Percentiles rank a stretch among this genome's conserved stretches.
These are phyloP conservation scores for Sebastes taczanowskii DNA, from an alignment of 2,797 vertebrate species.

Conservation along the genomic window DNA sequence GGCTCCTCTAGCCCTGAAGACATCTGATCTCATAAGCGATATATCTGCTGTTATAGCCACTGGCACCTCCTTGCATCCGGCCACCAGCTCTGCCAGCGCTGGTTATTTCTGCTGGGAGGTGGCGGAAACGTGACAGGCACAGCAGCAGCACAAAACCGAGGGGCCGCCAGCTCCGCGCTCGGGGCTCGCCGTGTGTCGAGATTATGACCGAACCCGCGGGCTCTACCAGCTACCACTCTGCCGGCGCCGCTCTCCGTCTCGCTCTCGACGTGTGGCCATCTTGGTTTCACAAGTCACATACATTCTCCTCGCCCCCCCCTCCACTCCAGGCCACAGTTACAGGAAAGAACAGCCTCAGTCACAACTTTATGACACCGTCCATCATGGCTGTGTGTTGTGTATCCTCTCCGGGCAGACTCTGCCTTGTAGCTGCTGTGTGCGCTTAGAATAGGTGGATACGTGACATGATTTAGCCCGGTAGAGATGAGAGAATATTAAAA, in stretches of 20 bases:
- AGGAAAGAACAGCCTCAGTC: constrained; percentile 63
- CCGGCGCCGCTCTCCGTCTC: background rate
- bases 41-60: constrained; percentile 82
- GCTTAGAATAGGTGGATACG: constrained; percentile 44
- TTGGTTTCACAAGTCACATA: constrained; percentile 58
- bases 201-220: constrained; percentile 61
- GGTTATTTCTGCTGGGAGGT: constrained; percentile 81
- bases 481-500: constrained; percentile 74
- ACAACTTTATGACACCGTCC: constrained; percentile 73
- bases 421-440: constrained; percentile 44
- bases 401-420: constrained; percentile 56
- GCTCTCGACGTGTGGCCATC: constrained; percentile 56
- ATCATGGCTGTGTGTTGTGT: constrained; percentile 56
- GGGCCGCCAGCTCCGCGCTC: constrained; percentile 48
- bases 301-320: constrained; percentile 18
- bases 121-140: constrained; percentile 69
- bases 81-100: constrained; percentile 78
- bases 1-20: constrained; percentile 75
- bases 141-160: constrained; percentile 50
- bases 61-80: constrained; percentile 79
- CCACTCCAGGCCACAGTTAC: constrained; percentile 49
- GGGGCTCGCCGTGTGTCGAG: constrained; percentile 46
- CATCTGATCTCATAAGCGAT: constrained; percentile 85
- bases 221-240: constrained; percentile 43
- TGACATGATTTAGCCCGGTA: constrained; percentile 61